phyloP scores from a whole-genome alignment of 1,140 invertebrate genomes.

The Nephotettix cincticeps region DNA sequence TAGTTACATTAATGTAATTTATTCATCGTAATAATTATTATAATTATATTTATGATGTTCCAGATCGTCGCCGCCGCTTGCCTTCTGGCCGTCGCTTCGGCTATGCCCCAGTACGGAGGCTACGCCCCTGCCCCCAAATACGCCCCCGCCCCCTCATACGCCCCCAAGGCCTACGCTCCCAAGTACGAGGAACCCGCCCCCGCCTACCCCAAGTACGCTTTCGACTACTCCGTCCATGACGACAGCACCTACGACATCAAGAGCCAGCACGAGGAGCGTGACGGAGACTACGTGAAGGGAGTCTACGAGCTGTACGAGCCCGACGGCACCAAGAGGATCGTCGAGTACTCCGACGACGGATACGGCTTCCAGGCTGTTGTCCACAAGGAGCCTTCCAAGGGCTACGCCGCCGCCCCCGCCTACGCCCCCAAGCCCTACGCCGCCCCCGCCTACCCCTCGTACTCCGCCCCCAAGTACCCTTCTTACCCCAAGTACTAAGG shows the following conservation, averaged over 20 bases:
- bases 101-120: too few relatives aligned
- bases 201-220: constrained; percentile 50
- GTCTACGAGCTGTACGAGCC: constrained; percentile 35
- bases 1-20: too few relatives aligned
- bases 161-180: neutral
- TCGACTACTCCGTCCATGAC: constrained; percentile 55
- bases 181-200: constrained; percentile 8
- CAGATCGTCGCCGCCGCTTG: too few relatives aligned
- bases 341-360: constrained; percentile 28
- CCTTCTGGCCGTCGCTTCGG: too few relatives aligned
- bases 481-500: neutral
- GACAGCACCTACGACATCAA: constrained; percentile 57
- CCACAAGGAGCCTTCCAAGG: constrained; percentile 11
- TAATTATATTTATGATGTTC: too few relatives aligned
- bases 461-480: neutral
- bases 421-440: neutral
- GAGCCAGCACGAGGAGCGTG: constrained; percentile 53
- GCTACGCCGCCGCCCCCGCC: neutral
- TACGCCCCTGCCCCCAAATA: neutral
- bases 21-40: too few relatives aligned
- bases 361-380: constrained; percentile 19
- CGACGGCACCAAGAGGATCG: constrained; percentile 37
- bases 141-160: too few relatives aligned
- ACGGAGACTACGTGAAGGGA: constrained; percentile 54
- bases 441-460: neutral